phyloP scores from a whole-genome alignment of 1,140 invertebrate species.

The Sogatella furcifera region DNA sequence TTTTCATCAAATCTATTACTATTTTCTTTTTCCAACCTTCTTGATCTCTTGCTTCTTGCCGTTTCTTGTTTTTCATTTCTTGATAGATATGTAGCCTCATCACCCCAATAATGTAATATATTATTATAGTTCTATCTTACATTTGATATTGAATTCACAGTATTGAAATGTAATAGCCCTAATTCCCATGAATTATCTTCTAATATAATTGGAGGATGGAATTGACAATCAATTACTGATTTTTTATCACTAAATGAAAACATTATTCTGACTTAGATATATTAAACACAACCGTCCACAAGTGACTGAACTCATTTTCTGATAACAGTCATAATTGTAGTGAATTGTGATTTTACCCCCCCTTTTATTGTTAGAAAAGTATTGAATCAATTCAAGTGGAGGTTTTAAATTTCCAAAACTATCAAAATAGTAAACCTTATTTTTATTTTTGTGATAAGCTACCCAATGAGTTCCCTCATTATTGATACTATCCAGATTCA shows the following conservation, averaged over 20 bases:
- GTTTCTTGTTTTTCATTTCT: too few species aligned
- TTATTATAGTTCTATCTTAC: neutral
- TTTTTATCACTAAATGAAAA: neutral
- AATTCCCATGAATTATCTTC: neutral
- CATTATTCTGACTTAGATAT: neutral
- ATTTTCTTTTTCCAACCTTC: too few species aligned
- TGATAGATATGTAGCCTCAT: too few species aligned
- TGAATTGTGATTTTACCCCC: neutral
- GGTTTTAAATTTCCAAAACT: constrained; percentile 4
- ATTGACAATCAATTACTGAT: neutral
- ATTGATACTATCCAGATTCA: constrained; percentile 27
- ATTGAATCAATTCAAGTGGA: neutral
- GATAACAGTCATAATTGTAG: constrained; percentile 2
- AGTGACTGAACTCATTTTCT: neutral
- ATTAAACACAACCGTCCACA: constrained; percentile 4
- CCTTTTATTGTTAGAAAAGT: neutral
- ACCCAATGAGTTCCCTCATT: constrained; percentile 28
- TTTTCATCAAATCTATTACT: too few species aligned
- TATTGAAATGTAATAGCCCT: constrained; percentile 1
- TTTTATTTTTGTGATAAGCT: constrained; percentile 23
- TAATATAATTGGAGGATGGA: neutral
- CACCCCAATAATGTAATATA: too few species aligned
- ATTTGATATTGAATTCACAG: neutral
- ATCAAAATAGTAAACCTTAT: constrained; percentile 1
- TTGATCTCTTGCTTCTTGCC: too few species aligned